Base-by-base conservation (phyloP, 2,797 vertebrate genomes). In the Nannoperca obscura region DNA sequence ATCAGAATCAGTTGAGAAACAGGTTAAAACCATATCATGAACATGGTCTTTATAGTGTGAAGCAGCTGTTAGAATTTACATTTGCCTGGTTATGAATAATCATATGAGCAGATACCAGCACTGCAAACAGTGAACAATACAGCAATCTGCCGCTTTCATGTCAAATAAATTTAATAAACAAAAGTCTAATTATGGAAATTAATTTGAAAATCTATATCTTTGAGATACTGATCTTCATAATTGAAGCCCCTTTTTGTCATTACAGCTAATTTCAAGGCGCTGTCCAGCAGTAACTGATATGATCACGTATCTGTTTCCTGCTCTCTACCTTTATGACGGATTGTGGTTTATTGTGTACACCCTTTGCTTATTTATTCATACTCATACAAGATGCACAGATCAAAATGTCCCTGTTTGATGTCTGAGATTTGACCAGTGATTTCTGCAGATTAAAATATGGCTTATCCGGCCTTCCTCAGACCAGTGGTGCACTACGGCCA, bases 391-490 rank as follows among this genome's bases (percentile, higher is more conserved):
- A 24, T 59, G 7, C 5, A 14, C 15, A 24, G 5, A 67, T 74
- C 17, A 53, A 69, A 74, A 73, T 36, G 22, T 66, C 5, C 44
- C 20, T 42, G 68, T 85, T 30, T 67, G 53, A 54, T 66, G 61
- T 66, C 55, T 27, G 40, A 79, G 74, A 76, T 84, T 38, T 67
- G 22, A 76, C 9, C 17, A 13, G 49, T 59, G 70, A 74, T 70
- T 86, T 65, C 54, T 46, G 63, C 74, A 84, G 78, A 85, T 83
- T 76, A 80, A 80, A 76, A 72, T 54, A 30, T 54, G 63, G 54
- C 24, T 84, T 52, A 82, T 61, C 73, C 71, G 17, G 36, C 24
- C 40, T 34, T 36, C 40, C 14, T 60, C 40, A 50, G 54, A 67
- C 70, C 83, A 78, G 64, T 74, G 40, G 65, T 20, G 30, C 24